Conservation (phyloP, 2,797 vertebrate genomes). For the Melanitta fusca region DNA sequence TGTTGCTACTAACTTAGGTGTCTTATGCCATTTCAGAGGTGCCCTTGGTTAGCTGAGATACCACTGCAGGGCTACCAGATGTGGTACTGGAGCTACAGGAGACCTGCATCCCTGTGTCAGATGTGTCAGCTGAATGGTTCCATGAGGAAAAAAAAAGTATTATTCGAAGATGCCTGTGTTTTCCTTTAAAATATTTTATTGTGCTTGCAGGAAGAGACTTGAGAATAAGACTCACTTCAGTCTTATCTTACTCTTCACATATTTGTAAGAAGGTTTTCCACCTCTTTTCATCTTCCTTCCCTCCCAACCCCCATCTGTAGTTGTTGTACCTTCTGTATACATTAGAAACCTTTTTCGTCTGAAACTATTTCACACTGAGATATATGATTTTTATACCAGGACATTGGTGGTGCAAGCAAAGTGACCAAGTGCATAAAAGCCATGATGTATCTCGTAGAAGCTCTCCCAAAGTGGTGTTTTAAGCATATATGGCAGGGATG, state of each 20-base stretch:
- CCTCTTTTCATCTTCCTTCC: background rate
- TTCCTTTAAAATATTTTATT: background rate
- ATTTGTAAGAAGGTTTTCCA: background rate
- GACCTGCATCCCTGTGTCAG: background rate
- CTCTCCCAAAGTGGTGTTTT: background rate
- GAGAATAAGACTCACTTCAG: background rate
- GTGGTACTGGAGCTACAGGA: background rate
- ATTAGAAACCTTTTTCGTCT: background rate
- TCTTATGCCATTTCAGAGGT: background rate
- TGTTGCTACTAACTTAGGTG: background rate
- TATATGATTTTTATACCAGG: background rate
- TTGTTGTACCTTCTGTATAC: background rate
- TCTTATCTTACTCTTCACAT: background rate
- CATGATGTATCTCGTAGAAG: background rate
- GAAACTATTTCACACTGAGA: background rate
- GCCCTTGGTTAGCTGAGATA: background rate
- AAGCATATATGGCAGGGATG: background rate
- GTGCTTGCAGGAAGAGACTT: background rate
- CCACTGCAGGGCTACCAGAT: background rate
- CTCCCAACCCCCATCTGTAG: background rate
- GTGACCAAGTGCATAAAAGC: background rate
- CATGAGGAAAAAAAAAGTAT: background rate
- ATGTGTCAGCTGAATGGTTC: background rate
- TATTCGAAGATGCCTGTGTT: background rate
- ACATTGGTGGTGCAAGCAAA: background rate